Base-by-base conservation (phyloP, 2,113 vertebrate genomes). In the Vulpes lagopus region DNA sequence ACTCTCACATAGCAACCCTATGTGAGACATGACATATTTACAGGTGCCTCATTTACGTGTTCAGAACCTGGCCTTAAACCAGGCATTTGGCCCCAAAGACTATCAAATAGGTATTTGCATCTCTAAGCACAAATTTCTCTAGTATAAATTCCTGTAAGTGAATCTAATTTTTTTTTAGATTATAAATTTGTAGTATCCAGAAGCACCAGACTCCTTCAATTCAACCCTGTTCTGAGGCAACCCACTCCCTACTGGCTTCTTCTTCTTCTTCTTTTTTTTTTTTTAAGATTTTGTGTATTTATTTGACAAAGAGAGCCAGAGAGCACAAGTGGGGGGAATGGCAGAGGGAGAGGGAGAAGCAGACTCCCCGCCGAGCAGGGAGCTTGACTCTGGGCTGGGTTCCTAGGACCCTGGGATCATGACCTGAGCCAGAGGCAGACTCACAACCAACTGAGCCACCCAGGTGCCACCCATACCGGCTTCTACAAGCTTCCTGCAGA, bases 21-120 rank as follows among this genome's bases (percentile, higher is more conserved):
- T 60, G 30, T 89, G 81, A 93, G 73, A 86, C n/a, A 87, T 43
- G 91, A 67, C 51, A 81, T 65, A 53, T 55, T 91, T 79, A 89
- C 5, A 80, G 22, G 14, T 76, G 14, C 5, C n/a, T 89, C 53
- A 89, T 69, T 88, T 91, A 76, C 20, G 51, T 62, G 32, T 60
- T 15, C 69, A 82, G 73, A 91, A 53, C 38, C 67, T 91, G 35
- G 30, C 19, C 82, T 73, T 51, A 65, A 65, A 89, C 55, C 23
- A 65, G 69, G 32, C 57, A 16, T 25, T 14, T 73, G 73, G 11
- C 22, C 51, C 8, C 23, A 51, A 22, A 73, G 38, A 27, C 71
- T 91, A 57, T 88, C 71, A 55, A 80, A 30, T 1, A n/a, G 22
- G 23, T 89, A n/a, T 74, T 83, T 95, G 74, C 11, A 60, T 6